Conservation (phyloP, 2,113 vertebrate species). For the Ammodytes marinus region DNA sequence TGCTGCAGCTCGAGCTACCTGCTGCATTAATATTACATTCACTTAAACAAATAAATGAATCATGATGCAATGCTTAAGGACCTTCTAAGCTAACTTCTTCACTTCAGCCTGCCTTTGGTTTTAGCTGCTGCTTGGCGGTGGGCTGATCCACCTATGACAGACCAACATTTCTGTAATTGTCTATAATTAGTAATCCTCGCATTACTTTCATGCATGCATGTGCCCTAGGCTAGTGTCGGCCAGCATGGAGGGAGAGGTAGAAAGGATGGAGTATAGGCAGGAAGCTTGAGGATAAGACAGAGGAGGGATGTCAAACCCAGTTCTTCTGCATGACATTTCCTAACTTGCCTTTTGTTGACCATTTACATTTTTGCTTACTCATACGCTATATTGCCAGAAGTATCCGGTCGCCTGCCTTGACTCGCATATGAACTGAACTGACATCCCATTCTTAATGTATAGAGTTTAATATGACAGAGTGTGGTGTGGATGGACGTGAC, state of each 20-base stretch:
- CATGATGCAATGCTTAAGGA: not conserved
- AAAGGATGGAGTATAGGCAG: not conserved
- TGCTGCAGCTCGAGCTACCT: conserved; percentile 2
- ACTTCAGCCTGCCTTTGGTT: not conserved
- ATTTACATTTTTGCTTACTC: not conserved
- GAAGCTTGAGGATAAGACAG: not conserved
- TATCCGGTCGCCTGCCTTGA: too few relatives aligned
- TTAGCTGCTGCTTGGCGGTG: conserved; percentile 24
- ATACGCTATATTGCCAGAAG: too few relatives aligned
- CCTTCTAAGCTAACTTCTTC: not conserved
- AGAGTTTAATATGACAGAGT: too few relatives aligned
- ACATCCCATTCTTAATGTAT: too few relatives aligned
- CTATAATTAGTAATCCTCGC: conserved; percentile 61
- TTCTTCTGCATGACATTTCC: not conserved
- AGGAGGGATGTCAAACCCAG: not conserved
- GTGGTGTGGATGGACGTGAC: too few relatives aligned
- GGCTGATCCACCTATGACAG: conserved; percentile 19
- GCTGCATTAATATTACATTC: conserved; percentile 36
- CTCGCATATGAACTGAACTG: too few relatives aligned
- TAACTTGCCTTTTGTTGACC: not conserved
- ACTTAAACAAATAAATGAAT: conserved; percentile 20
- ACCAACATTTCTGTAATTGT: conserved; percentile 42
- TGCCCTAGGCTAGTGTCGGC: not conserved
- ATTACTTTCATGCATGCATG: conserved; percentile 38
- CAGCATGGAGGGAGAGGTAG: not conserved